Conservation (phyloP, 2,797 vertebrate genomes). For the Phataginus tricuspis region DNA sequence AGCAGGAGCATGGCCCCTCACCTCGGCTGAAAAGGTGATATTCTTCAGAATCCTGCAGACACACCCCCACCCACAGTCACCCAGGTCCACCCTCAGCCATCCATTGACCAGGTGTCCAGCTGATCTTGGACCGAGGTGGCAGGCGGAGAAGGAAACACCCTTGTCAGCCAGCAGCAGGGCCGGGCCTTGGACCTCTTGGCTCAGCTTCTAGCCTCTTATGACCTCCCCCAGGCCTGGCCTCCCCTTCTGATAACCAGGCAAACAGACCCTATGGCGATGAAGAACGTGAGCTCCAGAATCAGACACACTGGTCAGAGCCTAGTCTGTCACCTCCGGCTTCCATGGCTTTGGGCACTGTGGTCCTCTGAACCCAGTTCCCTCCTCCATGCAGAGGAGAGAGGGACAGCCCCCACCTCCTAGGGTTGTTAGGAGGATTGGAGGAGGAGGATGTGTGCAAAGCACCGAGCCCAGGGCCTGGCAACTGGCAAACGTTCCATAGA, state of each 20-base stretch:
- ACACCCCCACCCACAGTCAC: background rate
- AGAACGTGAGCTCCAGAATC: background rate
- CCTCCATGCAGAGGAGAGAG: background rate
- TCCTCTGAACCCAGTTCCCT: background rate
- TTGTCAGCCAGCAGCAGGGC: background rate
- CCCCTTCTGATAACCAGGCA: background rate
- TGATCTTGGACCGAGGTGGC: background rate
- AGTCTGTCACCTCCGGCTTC: background rate
- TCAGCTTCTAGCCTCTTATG: background rate
- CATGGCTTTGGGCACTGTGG: background rate
- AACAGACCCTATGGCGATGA: background rate
- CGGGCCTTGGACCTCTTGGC: background rate
- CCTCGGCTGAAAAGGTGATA: background rate
- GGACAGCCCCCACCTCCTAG: background rate
- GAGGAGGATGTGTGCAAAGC: rapidly evolving
- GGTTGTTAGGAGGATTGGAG: background rate
- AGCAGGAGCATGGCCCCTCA: background rate
- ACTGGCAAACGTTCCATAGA: background rate
- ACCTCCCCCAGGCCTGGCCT: background rate
- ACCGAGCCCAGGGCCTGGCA: background rate
- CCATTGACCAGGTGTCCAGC: background rate
- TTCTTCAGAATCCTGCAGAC: background rate
- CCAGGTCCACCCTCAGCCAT: background rate
- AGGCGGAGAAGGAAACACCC: background rate
- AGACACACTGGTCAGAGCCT: background rate